Evolutionary conservation across 2,888 invertebrate genomes (phyloP).

Genomic region (Labia minor): DNA sequence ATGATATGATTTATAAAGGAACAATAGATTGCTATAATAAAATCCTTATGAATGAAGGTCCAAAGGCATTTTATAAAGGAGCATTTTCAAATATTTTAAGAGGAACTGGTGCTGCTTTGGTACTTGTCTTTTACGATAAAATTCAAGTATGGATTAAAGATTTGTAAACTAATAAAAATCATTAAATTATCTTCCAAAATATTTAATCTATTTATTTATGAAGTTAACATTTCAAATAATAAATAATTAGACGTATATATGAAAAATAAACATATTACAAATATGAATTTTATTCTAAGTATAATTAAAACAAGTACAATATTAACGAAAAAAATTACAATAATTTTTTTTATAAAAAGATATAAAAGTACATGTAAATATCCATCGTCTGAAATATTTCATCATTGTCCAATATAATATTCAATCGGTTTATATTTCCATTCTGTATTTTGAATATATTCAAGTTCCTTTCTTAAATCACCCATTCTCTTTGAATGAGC

Average conservation of each 20-base stretch:
- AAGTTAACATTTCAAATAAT: too few species aligned
- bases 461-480: conserved; percentile 59
- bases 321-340: too few species aligned
- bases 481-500: conserved; percentile 61
- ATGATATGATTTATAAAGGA: conserved; percentile 37
- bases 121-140: conserved; percentile 42
- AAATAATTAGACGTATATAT: too few species aligned
- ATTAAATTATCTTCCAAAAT: too few species aligned
- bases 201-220: too few species aligned
- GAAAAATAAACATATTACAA: too few species aligned
- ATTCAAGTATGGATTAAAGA: conserved; percentile 29
- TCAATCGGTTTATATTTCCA: conserved; percentile 68
- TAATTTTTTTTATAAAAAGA: too few species aligned
- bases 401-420: conserved; percentile 49
- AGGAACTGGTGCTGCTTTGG: conserved; percentile 43
- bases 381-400: too few species aligned
- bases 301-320: too few species aligned
- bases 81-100: conserved; percentile 42
- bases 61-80: conserved; percentile 45
- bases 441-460: conserved; percentile 65
- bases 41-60: conserved; percentile 42
- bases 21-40: conserved; percentile 42
- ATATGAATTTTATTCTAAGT: too few species aligned
- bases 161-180: not conserved
- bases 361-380: not conserved